Evolutionary conservation across 2,797 vertebrate species (phyloP).

Genomic region (Acropternis orthonyx): DNA sequence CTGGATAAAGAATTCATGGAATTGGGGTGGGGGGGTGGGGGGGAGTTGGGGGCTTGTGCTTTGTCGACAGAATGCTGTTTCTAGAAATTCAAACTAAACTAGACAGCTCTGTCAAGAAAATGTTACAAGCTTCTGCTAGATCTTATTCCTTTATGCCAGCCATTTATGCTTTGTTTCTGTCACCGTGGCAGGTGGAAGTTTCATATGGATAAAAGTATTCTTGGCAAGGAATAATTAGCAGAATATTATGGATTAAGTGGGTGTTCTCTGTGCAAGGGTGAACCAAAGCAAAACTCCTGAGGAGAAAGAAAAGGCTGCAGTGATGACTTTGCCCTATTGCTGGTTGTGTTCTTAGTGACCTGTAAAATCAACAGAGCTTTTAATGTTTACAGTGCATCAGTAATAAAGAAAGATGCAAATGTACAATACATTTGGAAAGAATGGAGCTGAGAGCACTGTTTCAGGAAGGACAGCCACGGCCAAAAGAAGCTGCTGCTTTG

Average conservation of each 20-base stretch:
- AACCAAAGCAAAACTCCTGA: background rate
- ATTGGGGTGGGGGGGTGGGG: background rate
- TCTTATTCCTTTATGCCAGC: background rate
- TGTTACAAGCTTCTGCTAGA: background rate
- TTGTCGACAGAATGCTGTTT: background rate
- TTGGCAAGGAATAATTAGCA: background rate
- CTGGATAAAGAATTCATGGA: background rate
- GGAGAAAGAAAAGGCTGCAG: background rate
- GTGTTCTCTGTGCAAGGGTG: background rate
- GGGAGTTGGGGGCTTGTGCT: background rate
- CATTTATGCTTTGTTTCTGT: background rate
- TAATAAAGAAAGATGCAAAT: background rate
- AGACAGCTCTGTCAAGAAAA: slow-evolving; percentile 4
- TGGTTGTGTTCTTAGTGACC: background rate
- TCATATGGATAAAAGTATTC: background rate
- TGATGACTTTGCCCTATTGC: background rate
- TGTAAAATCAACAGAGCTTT: slow-evolving; percentile 12
- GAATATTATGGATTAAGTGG: background rate
- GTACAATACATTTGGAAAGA: background rate
- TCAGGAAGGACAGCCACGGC: background rate
- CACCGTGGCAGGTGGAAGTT: background rate
- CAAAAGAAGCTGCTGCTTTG: background rate
- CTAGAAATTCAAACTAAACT: slow-evolving; percentile 29
- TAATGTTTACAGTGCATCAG: background rate
- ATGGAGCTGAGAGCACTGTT: background rate